These are phyloP conservation scores for Marmota monax DNA, from an alignment of 2,113 vertebrate genomes.

Conservation along the genomic window DNA sequence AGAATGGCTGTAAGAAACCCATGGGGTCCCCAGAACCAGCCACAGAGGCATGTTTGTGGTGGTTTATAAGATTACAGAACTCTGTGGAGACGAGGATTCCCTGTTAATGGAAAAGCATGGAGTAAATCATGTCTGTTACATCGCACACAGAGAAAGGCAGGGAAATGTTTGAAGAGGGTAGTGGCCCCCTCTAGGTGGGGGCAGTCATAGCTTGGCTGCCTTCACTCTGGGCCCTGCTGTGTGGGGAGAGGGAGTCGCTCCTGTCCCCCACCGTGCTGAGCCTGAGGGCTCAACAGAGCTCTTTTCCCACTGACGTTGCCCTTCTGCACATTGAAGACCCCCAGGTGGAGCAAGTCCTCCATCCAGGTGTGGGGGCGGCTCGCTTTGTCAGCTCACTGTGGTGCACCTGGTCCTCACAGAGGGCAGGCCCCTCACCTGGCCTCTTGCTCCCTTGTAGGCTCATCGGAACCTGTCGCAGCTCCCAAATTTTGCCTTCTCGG, in stretches of 20 bases:
- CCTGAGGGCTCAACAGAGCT: no score
- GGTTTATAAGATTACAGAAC: no score
- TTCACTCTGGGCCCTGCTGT: no score
- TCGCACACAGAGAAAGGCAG: no score
- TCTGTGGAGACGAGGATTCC: no score
- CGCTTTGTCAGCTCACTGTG: background rate
- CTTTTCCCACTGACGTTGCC: no score
- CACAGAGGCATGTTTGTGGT: accelerated
- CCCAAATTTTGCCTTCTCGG: constrained; percentile 97
- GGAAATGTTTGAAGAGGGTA: accelerated
- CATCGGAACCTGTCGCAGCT: constrained; percentile 97
- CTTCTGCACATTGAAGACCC: no score
- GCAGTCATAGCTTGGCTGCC: no score
- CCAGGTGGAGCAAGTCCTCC: no score
- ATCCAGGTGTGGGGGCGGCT: background rate
- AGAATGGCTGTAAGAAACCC: background rate
- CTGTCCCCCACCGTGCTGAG: no score
- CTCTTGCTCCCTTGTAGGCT: constrained; percentile 85
- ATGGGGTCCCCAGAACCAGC: background rate
- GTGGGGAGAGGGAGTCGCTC: no score
- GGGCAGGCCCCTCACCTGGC: background rate
- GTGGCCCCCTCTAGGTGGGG: background rate
- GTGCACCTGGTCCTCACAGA: no score
- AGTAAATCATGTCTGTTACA: background rate
- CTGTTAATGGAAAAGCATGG: background rate